These are phyloP conservation scores for Lophius piscatorius DNA, from an alignment of 2,113 vertebrate genomes.

Conservation along the genomic window DNA sequence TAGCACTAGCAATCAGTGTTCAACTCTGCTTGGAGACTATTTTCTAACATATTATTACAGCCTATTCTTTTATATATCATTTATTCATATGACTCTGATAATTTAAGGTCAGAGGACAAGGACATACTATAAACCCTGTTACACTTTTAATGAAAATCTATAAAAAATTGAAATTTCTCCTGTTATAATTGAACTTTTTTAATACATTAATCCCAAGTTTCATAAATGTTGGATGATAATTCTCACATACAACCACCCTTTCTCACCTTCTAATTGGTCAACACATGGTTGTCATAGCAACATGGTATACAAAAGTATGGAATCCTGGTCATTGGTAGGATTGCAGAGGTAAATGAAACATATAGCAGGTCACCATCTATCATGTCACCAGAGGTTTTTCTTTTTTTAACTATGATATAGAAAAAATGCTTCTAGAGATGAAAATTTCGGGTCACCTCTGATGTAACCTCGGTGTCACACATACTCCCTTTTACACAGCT, in stretches of 20 bases:
- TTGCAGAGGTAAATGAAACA: neutral
- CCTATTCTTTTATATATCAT: no score
- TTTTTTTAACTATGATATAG: no score
- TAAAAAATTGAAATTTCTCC: no score
- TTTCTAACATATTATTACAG: no score
- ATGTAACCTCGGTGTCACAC: slow-evolving; percentile 28
- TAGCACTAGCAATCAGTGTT: no score
- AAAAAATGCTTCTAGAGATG: neutral
- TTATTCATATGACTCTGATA: no score
- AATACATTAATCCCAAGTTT: slow-evolving; percentile 26
- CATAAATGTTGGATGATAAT: slow-evolving; percentile 28
- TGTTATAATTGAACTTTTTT: no score
- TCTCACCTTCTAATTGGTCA: neutral
- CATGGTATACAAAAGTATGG: neutral
- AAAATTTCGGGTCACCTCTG: slow-evolving; percentile 36
- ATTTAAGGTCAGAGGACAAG: no score
- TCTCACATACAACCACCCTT: neutral
- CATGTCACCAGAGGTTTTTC: slow-evolving; percentile 3
- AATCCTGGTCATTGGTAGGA: slow-evolving; percentile 3
- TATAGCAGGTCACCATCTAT: slow-evolving; percentile 29
- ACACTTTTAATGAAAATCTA: no score
- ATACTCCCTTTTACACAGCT: neutral
- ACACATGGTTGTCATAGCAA: slow-evolving; percentile 33
- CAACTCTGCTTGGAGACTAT: no score
- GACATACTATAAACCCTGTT: no score